Evolutionary conservation across 2,797 vertebrate species (phyloP).

Genomic region (Typhlichthys eigenmanni): DNA sequence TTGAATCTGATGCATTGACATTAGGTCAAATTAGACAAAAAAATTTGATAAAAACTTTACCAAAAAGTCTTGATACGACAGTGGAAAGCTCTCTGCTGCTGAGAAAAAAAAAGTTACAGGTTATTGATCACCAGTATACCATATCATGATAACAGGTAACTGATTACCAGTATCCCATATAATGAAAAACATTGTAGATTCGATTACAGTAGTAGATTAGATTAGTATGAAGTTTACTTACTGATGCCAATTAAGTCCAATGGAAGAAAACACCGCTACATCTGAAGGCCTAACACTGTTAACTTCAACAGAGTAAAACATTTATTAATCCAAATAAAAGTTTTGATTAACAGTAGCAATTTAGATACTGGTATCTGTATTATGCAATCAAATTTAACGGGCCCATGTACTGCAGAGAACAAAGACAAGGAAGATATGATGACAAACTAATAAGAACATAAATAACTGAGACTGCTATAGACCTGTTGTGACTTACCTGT

Average conservation of each 20-base stretch:
- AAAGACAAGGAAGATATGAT: too few species aligned
- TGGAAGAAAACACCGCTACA: slow-evolving; percentile 49
- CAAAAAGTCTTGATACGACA: slow-evolving; percentile 58
- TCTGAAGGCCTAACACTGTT: slow-evolving; percentile 61
- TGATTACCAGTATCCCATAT: background rate
- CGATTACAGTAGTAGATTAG: too few species aligned
- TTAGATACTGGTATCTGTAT: too few species aligned
- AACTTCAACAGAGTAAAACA: slow-evolving; percentile 40
- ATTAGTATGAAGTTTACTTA: slow-evolving; percentile 27
- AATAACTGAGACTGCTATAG: background rate
- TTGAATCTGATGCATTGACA: background rate
- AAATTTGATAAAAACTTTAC: slow-evolving; percentile 33
- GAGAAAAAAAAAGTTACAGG: background rate
- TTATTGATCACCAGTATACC: background rate
- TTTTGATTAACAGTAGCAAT: too few species aligned
- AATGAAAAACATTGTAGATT: too few species aligned
- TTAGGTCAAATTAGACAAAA: background rate
- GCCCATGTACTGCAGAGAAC: too few species aligned
- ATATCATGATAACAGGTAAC: too few species aligned
- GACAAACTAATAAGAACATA: background rate
- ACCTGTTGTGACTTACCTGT: slow-evolving; percentile 45
- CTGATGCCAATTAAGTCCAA: slow-evolving; percentile 55
- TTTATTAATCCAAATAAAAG: background rate
- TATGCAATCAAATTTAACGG: too few species aligned
- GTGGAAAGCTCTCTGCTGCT: slow-evolving; percentile 53